A percentile compares a stretch with the other conserved stretches of the same genome.
phyloP scores from a whole-genome alignment of 1,140 invertebrate genomes.

The Arion vulgaris region DNA sequence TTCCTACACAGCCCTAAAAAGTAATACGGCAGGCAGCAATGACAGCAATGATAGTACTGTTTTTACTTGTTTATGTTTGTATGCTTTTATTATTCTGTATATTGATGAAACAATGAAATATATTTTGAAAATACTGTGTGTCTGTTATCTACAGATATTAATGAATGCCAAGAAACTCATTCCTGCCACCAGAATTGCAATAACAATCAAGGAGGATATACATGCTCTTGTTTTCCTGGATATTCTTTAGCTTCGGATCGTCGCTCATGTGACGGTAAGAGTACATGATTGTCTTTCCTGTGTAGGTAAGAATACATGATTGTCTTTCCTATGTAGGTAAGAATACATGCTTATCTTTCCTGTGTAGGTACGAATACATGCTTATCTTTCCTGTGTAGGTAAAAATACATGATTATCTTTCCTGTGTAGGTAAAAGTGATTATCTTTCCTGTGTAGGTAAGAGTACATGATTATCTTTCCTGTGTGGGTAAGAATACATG shows the following conservation, averaged over 20 bases:
- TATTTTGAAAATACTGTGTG: too few relatives aligned
- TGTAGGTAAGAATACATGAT: too few relatives aligned
- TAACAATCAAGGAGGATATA: conserved; percentile 43
- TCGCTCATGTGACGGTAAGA: not conserved
- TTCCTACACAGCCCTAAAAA: too few relatives aligned
- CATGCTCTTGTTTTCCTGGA: conserved; percentile 40
- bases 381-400: not conserved
- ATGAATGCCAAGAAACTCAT: conserved; percentile 39
- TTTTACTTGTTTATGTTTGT: too few relatives aligned
- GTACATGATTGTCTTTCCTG: not conserved
- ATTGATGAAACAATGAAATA: too few relatives aligned
- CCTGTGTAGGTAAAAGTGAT: not conserved
- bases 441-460: too few relatives aligned
- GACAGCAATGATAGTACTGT: too few relatives aligned
- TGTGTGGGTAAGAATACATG: too few relatives aligned
- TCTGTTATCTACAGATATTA: conserved; percentile 21
- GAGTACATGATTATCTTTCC: too few relatives aligned
- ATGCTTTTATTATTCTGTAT: too few relatives aligned
- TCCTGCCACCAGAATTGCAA: conserved; percentile 42
- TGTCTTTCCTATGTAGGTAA: too few relatives aligned
- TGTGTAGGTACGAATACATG: not conserved
- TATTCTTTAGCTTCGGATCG: not conserved
- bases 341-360: not conserved
- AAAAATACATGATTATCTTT: not conserved
- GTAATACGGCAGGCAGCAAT: too few relatives aligned